Evolutionary conservation across 2,888 invertebrate genomes (phyloP).

Genomic region (Amiota mariae): DNA sequence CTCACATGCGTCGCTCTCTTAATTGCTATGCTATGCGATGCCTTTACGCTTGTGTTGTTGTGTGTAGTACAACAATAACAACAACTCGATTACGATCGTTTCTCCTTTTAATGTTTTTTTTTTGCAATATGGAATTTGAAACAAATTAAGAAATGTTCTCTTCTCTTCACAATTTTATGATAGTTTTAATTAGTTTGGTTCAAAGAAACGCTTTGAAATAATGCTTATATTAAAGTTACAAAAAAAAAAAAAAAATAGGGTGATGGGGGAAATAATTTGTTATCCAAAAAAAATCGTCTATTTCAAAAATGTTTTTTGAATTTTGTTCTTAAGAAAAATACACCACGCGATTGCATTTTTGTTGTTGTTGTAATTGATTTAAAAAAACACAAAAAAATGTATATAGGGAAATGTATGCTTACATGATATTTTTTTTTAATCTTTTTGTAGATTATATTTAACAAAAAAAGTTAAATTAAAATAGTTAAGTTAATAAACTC

Average conservation of each 20-base stretch:
- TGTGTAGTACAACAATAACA: background rate
- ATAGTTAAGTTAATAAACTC: too few species aligned
- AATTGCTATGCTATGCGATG: constrained; percentile 38
- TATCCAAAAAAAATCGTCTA: background rate
- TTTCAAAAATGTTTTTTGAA: constrained; percentile 39
- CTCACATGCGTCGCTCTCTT: constrained; percentile 32
- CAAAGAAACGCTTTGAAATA: background rate
- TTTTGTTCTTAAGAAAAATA: constrained; percentile 35
- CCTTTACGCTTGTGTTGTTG: constrained; percentile 15
- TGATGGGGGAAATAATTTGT: too few species aligned
- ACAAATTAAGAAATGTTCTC: too few species aligned
- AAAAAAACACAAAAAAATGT: constrained; percentile 51
- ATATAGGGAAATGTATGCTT: constrained; percentile 38
- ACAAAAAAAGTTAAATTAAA: too few species aligned
- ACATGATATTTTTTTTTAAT: constrained; percentile 40
- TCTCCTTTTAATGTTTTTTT: background rate
- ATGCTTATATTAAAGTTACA: background rate
- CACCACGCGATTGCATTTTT: constrained; percentile 29
- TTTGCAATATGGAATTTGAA: background rate
- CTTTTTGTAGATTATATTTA: constrained; percentile 19
- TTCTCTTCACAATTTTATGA: background rate
- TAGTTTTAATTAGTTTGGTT: background rate
- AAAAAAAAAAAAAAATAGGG: background rate
- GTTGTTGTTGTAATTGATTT: constrained; percentile 32
- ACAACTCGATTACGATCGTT: too few species aligned